Percentiles rank a stretch among this genome's conserved stretches.
Conservation (phyloP, 2,888 invertebrate species). For the Orgyia antiqua region DNA sequence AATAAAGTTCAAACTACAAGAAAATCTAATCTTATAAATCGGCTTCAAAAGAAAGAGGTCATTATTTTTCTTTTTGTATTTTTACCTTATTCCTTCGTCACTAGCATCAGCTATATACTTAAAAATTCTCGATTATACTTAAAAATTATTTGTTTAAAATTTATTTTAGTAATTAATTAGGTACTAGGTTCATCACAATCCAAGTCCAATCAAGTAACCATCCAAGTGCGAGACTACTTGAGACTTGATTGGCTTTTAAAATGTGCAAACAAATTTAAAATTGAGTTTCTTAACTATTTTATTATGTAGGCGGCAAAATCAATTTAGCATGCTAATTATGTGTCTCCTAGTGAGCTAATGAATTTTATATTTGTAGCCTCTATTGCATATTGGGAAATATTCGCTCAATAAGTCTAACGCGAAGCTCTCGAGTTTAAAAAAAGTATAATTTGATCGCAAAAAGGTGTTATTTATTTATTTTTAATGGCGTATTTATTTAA, state of each 20-base stretch:
- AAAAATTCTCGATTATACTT: no score
- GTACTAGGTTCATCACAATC: no score
- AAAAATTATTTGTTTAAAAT: no score
- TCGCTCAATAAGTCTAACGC: slow-evolving; percentile 42
- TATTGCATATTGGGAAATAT: slow-evolving; percentile 22
- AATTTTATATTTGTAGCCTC: slow-evolving; percentile 23
- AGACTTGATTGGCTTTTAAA: slow-evolving; percentile 10
- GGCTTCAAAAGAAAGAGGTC: no score
- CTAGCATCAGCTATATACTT: no score
- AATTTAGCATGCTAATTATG: slow-evolving; percentile 55
- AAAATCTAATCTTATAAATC: no score
- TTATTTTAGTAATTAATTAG: no score
- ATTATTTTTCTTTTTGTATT: no score
- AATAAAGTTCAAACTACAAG: no score
- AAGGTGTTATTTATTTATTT: slow-evolving; percentile 39
- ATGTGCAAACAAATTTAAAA: slow-evolving; percentile 10
- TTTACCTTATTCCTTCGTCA: no score
- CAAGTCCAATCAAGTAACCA: no score
- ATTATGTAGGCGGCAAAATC: slow-evolving; percentile 48
- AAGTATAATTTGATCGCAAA: slow-evolving; percentile 32
- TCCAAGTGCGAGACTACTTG: no score
- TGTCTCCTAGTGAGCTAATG: slow-evolving; percentile 48
- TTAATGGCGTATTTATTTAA: slow-evolving; percentile 54
- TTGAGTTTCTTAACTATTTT: slow-evolving; percentile 18
- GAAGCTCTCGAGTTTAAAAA: slow-evolving; percentile 34